A percentile compares a stretch with the other conserved stretches of the same genome.
These are phyloP conservation scores for Agonum fuliginosum DNA, from an alignment of 2,888 invertebrate species.

Conservation along the genomic window DNA sequence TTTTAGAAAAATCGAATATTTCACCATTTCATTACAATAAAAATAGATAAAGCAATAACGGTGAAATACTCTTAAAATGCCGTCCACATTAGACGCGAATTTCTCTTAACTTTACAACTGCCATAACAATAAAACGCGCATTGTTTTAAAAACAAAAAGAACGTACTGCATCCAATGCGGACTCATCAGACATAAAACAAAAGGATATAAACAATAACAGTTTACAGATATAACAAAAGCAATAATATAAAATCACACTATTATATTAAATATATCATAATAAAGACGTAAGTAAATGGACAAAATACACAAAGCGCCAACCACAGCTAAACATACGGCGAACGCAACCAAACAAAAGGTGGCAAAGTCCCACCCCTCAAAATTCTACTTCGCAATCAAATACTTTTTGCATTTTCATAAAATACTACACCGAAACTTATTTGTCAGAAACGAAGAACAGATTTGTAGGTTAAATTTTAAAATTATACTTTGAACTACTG, in stretches of 20 bases:
- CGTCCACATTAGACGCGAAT: slow-evolving; percentile 13
- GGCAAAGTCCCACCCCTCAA: not conserved
- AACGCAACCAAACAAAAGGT: slow-evolving; percentile 27
- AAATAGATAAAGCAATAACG: slow-evolving; percentile 10
- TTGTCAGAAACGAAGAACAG: too few species aligned
- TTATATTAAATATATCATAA: slow-evolving; percentile 27
- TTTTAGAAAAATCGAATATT: slow-evolving; percentile 1
- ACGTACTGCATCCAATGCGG: not conserved
- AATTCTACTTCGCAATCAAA: too few species aligned
- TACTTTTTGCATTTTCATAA: too few species aligned
- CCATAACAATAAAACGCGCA: not conserved
- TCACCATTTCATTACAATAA: slow-evolving; percentile 13
- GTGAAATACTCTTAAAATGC: slow-evolving; percentile 26
- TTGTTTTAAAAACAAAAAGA: not conserved
- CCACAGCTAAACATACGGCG: slow-evolving; percentile 39
- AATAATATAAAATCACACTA: slow-evolving; percentile 29
- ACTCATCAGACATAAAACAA: slow-evolving; percentile 17
- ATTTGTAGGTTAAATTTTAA: too few species aligned
- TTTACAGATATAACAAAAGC: slow-evolving; percentile 29
- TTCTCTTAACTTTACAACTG: slow-evolving; percentile 5
- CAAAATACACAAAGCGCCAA: slow-evolving; percentile 30
- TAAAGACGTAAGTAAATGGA: slow-evolving; percentile 23
- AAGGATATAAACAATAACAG: slow-evolving; percentile 5
- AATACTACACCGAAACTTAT: too few species aligned
- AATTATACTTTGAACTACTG: too few species aligned